Conservation (phyloP, 2,888 invertebrate genomes). For the Drosophila buzzatii region DNA sequence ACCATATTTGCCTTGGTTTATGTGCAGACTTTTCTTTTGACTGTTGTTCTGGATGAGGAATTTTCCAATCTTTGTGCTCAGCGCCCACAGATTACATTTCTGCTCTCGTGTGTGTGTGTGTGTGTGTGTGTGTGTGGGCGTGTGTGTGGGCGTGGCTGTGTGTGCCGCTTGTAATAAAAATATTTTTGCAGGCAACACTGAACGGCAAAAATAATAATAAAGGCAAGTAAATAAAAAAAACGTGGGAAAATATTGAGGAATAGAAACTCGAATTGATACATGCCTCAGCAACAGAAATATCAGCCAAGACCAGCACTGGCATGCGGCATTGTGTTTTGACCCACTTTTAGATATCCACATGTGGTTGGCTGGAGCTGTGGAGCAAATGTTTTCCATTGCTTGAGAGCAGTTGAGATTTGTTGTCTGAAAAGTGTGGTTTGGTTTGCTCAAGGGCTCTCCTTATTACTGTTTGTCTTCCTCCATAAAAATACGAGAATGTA, state of each 20-base stretch:
- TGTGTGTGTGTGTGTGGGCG: not conserved
- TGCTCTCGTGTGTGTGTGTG: not conserved
- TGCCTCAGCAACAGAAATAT: constrained; percentile 30
- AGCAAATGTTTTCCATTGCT: constrained; percentile 6
- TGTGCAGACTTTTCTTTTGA: constrained; percentile 25
- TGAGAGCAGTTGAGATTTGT: constrained; percentile 8
- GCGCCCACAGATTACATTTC: constrained; percentile 41
- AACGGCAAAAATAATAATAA: constrained; percentile 19
- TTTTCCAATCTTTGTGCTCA: constrained; percentile 44
- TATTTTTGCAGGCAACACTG: constrained; percentile 44
- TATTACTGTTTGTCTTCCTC: not conserved
- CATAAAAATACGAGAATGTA: not conserved
- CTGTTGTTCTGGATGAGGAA: constrained; percentile 23
- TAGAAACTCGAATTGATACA: constrained; percentile 25
- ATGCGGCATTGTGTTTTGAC: constrained; percentile 22
- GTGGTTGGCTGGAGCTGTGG: not conserved
- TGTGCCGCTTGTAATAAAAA: constrained; percentile 44
- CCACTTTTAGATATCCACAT: constrained; percentile 24
- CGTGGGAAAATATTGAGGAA: not conserved
- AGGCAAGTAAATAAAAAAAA: constrained; percentile 5
- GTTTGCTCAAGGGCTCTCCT: not conserved
- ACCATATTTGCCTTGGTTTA: constrained; percentile 61
- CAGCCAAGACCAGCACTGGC: constrained; percentile 20
- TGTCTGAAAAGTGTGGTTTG: not conserved
- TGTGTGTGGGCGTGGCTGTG: not conserved